Evolutionary conservation across 2,888 invertebrate species (phyloP).

Genomic region (Ganaspis brasiliensis): DNA sequence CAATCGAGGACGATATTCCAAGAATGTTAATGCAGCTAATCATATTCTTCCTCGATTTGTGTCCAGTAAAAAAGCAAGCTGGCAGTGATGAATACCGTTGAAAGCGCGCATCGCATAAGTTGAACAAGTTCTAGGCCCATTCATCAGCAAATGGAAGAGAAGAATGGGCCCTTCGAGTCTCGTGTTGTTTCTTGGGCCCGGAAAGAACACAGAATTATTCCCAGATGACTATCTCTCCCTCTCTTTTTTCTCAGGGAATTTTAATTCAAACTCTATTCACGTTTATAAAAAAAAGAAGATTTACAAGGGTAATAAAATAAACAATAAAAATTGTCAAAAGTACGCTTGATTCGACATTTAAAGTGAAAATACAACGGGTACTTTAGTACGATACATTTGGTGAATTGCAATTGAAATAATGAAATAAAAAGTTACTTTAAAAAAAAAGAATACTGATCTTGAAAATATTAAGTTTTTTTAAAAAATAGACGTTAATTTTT

Average conservation of each 20-base stretch:
- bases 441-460: too few species aligned
- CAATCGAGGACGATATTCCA: conserved; percentile 69
- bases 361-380: too few species aligned
- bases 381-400: too few species aligned
- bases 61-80: conserved; percentile 74
- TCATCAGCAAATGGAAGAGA: conserved; percentile 70
- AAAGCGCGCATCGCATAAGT: conserved; percentile 75
- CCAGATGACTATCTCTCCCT: conserved; percentile 16
- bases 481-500: too few species aligned
- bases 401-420: too few species aligned
- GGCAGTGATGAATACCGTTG: conserved; percentile 77
- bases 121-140: conserved; percentile 73
- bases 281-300: conserved; percentile 6
- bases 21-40: conserved; percentile 77
- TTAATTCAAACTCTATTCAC: not conserved
- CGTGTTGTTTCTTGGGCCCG: conserved; percentile 1
- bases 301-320: not conserved
- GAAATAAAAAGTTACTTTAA: too few species aligned
- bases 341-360: too few species aligned
- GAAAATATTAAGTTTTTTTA: too few species aligned
- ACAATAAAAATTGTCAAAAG: not conserved
- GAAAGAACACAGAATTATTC: conserved; percentile 26
- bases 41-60: conserved; percentile 75
- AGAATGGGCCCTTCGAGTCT: not conserved
- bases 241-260: not conserved